Conservation (phyloP, 1,140 invertebrate species). For the Polypedilum vanderplanki region DNA sequence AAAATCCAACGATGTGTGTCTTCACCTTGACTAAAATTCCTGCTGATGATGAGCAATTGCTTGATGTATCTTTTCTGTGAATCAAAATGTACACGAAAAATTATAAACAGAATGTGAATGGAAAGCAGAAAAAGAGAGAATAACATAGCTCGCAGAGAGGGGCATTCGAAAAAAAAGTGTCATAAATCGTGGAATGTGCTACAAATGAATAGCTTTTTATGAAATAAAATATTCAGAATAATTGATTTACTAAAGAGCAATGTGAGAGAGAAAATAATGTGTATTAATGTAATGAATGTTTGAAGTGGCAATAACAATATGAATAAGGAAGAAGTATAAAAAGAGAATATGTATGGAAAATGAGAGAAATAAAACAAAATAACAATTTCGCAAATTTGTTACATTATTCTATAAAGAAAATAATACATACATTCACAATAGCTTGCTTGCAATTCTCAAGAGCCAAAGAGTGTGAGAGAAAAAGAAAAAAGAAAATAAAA, state of each 20-base stretch:
- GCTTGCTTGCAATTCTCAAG: background rate
- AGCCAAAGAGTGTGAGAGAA: background rate
- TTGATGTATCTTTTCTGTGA: too few relatives aligned
- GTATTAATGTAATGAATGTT: slow-evolving; percentile 11
- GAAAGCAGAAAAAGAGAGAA: background rate
- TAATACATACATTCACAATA: background rate
- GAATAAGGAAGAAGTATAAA: slow-evolving; percentile 1
- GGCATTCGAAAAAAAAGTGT: background rate
- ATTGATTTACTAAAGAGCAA: background rate
- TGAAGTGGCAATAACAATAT: slow-evolving; percentile 19
- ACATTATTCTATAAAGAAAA: background rate
- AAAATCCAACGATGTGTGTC: background rate
- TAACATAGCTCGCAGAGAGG: background rate
- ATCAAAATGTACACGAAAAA: too few relatives aligned
- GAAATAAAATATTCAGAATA: background rate
- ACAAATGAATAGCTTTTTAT: slow-evolving; percentile 1
- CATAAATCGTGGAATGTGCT: background rate
- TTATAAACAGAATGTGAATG: background rate
- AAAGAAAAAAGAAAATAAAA: background rate
- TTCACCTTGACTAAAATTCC: background rate
- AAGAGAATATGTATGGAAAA: background rate
- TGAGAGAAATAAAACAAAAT: slow-evolving; percentile 4
- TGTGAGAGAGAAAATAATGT: background rate
- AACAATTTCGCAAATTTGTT: slow-evolving; percentile 16
- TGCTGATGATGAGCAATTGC: too few relatives aligned